Evolutionary conservation across 37 sponge, comb jelly and placozoan species (phyloP).

Genomic region (Lycopodina hypogea): DNA sequence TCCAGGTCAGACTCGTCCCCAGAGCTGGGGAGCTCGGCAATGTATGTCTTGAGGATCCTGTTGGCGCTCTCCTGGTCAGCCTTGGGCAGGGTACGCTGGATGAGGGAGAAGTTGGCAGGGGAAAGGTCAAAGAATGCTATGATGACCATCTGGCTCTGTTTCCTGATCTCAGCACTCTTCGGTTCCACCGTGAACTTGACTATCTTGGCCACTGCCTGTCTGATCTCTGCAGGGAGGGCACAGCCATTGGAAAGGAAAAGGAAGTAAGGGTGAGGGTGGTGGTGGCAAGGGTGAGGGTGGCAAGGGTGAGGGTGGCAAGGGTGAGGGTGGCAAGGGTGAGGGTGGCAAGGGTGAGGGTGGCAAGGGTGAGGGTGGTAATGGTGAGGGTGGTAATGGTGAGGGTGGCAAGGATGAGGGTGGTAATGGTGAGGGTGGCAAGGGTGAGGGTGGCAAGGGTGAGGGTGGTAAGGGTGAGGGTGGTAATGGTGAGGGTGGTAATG

Average conservation of each 20-base stretch:
- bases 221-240: conserved; percentile 45
- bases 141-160: conserved; percentile 44
- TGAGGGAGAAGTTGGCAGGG: conserved; percentile 58
- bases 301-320: background rate
- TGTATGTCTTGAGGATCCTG: conserved; percentile 52
- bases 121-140: conserved; percentile 67
- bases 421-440: background rate
- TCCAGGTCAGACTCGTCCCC: conserved; percentile 32
- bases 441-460: background rate
- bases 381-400: background rate
- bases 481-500: background rate
- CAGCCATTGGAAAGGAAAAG: background rate
- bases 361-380: background rate
- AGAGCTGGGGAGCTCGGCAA: conserved; percentile 31
- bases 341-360: background rate
- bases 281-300: background rate
- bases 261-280: background rate
- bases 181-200: conserved; percentile 66
- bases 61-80: conserved; percentile 64
- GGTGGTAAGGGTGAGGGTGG: background rate
- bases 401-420: background rate
- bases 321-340: background rate
- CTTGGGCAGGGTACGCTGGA: conserved; percentile 52
- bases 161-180: conserved; percentile 70
- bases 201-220: conserved; percentile 60